Evolutionary conservation across 2,113 vertebrate genomes (phyloP).

Genomic region (Epinephelus lanceolatus): DNA sequence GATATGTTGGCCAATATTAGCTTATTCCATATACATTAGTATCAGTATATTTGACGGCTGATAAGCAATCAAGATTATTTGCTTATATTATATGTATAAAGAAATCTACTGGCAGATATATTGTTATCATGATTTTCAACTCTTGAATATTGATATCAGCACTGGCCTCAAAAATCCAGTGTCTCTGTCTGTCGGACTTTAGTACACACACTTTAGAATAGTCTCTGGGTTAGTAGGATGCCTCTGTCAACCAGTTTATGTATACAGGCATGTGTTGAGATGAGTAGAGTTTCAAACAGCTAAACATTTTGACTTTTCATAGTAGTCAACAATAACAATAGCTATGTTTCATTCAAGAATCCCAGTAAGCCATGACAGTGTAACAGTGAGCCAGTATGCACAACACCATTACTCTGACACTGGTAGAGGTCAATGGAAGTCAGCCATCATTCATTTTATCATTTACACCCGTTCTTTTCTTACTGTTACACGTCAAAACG

Average conservation of each 20-base stretch:
- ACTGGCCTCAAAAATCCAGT: neutral
- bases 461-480: conserved; percentile 1
- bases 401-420: neutral
- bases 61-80: neutral
- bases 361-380: neutral
- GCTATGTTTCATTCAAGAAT: neutral
- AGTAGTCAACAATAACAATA: neutral
- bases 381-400: neutral
- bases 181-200: neutral
- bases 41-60: neutral
- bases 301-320: neutral
- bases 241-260: neutral
- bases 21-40: neutral
- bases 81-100: neutral
- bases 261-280: neutral
- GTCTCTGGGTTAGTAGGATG: neutral
- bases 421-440: conserved; percentile 2
- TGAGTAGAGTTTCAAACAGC: neutral
- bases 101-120: neutral
- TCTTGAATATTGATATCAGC: neutral
- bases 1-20: too few relatives aligned
- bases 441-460: neutral
- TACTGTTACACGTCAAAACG: neutral
- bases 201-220: neutral
- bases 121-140: neutral